Evolutionary conservation across 1,140 invertebrate species (phyloP).

Genomic region (Drosophila bocqueti): DNA sequence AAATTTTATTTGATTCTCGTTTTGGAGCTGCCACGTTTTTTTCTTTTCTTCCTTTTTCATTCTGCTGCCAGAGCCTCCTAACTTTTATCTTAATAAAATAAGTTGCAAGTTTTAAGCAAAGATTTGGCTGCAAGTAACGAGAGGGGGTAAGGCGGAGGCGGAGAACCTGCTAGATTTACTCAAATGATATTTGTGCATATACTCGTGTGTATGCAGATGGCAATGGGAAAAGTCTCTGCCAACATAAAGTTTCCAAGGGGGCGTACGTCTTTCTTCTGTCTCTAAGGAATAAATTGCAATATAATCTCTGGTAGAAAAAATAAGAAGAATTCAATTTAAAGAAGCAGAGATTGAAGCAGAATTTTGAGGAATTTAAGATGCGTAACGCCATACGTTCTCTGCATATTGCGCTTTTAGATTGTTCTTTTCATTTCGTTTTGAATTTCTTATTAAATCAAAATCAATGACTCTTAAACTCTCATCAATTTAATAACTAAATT

Average conservation of each 20-base stretch:
- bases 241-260: constrained; percentile 26
- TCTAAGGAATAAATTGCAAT: constrained; percentile 22
- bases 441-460: not conserved
- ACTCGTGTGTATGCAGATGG: constrained; percentile 20
- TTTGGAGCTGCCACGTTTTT: constrained; percentile 29
- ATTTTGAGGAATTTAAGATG: not conserved
- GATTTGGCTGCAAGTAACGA: constrained; percentile 34
- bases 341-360: not conserved
- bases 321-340: not conserved
- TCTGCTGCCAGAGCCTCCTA: constrained; percentile 32
- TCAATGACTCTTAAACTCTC: not conserved
- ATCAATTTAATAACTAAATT: not conserved
- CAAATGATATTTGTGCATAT: constrained; percentile 47
- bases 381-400: no score
- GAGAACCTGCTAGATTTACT: constrained; percentile 35
- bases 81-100: constrained; percentile 82
- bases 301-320: constrained; percentile 1
- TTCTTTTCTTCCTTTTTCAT: constrained; percentile 4
- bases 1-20: constrained; percentile 80
- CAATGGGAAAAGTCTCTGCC: constrained; percentile 1
- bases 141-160: not conserved
- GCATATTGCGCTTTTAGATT: no score
- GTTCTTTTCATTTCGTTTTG: no score
- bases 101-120: constrained; percentile 75
- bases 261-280: constrained; percentile 9